Evolutionary conservation across 2,888 invertebrate genomes (phyloP).

Genomic region (Zelleria hepariella): DNA sequence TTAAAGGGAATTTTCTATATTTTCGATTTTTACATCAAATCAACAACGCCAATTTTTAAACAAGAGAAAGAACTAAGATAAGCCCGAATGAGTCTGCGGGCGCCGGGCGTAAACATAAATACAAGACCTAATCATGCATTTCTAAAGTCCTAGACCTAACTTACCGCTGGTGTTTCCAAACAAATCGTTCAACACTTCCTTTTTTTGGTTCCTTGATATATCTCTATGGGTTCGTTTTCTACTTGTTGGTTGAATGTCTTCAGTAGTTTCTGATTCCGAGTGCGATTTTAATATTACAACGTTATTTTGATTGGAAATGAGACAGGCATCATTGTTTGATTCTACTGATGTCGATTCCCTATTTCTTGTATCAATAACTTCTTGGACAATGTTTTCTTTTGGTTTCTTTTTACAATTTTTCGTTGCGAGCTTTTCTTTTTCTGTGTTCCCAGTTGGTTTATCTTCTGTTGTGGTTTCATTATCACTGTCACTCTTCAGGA

Average conservation of each 20-base stretch:
- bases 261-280: conserved; percentile 29
- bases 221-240: conserved; percentile 14
- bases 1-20: not conserved
- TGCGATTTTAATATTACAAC: conserved; percentile 31
- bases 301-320: conserved; percentile 15
- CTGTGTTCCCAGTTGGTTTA: conserved; percentile 8
- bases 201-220: conserved; percentile 24
- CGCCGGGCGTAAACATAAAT: too few relatives aligned
- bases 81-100: too few relatives aligned
- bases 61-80: too few relatives aligned
- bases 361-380: conserved; percentile 1
- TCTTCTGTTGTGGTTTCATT: conserved; percentile 14
- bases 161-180: conserved; percentile 60
- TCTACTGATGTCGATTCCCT: conserved; percentile 7
- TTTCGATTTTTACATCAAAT: not conserved
- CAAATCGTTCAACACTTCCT: conserved; percentile 38
- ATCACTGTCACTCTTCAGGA: conserved; percentile 25
- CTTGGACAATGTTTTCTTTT: too few relatives aligned
- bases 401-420: too few relatives aligned
- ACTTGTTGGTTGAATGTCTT: conserved; percentile 6
- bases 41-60: not conserved
- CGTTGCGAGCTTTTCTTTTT: conserved; percentile 2
- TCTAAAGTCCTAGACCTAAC: conserved; percentile 19
- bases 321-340: conserved; percentile 1
- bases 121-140: conserved; percentile 8